phyloP scores from a whole-genome alignment of 64 coral and sea anemone species.

The Astreopora myriophthalma region DNA sequence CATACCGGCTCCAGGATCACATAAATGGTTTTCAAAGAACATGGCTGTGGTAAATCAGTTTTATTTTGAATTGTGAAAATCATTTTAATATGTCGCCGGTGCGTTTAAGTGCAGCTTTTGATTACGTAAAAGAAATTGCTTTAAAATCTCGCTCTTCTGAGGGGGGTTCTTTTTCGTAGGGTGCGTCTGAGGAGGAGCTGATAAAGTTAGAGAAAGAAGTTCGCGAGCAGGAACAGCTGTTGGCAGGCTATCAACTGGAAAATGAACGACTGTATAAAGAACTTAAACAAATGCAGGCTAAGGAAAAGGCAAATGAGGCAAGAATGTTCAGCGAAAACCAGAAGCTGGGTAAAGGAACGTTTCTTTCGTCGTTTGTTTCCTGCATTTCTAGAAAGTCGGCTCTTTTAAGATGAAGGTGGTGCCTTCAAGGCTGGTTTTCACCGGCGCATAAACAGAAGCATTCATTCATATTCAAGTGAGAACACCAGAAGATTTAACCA shows the following conservation, averaged over 20 bases:
- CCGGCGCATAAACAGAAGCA: too few relatives aligned
- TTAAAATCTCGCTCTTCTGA: not conserved
- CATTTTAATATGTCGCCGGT: too few relatives aligned
- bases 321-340: conserved; percentile 98
- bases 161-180: conserved; percentile 6
- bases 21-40: too few relatives aligned
- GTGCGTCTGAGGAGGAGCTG: conserved; percentile 83
- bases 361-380: not conserved
- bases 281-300: conserved; percentile 93
- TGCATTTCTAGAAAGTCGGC: not conserved
- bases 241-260: conserved; percentile 95
- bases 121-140: not conserved
- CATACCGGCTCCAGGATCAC: too few relatives aligned
- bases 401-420: not conserved
- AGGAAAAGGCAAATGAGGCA: conserved; percentile 74
- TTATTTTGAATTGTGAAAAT: too few relatives aligned
- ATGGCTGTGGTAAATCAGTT: too few relatives aligned
- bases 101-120: too few relatives aligned
- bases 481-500: too few relatives aligned
- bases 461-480: too few relatives aligned
- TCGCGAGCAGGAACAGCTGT: conserved; percentile 83
- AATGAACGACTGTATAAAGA: conserved; percentile 92
- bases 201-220: conserved; percentile 90
- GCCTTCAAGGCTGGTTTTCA: too few relatives aligned
- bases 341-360: conserved; percentile 80